These are phyloP conservation scores for Mechanitis messenoides DNA, from an alignment of 2,888 invertebrate species.

Conservation along the genomic window DNA sequence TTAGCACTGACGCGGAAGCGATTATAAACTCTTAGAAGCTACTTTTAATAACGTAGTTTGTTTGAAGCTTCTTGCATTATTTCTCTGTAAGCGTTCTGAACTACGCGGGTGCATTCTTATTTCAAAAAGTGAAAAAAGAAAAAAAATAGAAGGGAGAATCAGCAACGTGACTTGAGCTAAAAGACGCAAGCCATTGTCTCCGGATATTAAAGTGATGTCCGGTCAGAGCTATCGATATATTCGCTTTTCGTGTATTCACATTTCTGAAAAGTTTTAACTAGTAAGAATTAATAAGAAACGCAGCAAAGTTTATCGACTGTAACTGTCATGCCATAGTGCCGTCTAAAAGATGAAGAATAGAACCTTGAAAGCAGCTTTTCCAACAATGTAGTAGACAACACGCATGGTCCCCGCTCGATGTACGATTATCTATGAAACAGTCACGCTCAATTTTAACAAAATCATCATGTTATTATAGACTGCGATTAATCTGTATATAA, in stretches of 20 bases:
- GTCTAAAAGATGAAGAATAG: constrained; percentile 74
- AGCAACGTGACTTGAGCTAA: constrained; percentile 72
- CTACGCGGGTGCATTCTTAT: constrained; percentile 74
- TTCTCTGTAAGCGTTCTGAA: constrained; percentile 62
- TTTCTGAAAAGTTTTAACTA: constrained; percentile 65
- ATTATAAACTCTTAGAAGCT: constrained; percentile 58
- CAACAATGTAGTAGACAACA: constrained; percentile 76
- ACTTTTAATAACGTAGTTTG: constrained; percentile 45
- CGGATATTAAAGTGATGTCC: constrained; percentile 58
- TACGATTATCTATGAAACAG: constrained; percentile 75
- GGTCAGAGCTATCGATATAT: constrained; percentile 57
- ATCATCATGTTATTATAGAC: constrained; percentile 26
- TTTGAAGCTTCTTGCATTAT: constrained; percentile 68
- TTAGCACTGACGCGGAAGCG: constrained; percentile 67
- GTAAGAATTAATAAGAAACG: constrained; percentile 73
- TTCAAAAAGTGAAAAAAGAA: constrained; percentile 67
- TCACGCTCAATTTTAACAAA: constrained; percentile 50
- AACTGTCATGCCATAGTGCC: constrained; percentile 77
- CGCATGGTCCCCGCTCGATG: constrained; percentile 71
- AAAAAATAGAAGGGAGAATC: constrained; percentile 66
- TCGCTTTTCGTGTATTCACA: constrained; percentile 73
- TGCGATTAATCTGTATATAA: constrained; percentile 28
- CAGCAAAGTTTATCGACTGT: constrained; percentile 75
- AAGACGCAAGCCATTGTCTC: constrained; percentile 62
- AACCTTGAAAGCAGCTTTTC: constrained; percentile 77